Base-by-base conservation (phyloP, 2,113 vertebrate species). In the Poeciliopsis turrubarensis region DNA sequence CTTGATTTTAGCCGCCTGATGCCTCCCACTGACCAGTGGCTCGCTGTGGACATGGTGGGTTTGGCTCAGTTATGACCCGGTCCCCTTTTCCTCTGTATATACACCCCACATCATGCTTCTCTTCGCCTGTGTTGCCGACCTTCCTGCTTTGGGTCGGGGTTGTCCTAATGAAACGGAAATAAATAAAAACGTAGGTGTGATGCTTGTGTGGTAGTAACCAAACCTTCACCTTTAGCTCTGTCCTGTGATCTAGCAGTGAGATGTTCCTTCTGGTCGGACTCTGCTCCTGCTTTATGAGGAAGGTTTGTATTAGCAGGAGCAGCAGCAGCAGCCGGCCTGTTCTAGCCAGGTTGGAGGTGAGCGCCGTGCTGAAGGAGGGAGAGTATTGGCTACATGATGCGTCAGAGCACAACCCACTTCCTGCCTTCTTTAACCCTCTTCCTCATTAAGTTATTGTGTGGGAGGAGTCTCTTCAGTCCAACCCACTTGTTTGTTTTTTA, bases 371-470 rank as follows among this genome's bases (percentile, higher is more conserved):
- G 77, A 80, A 75, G 27, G 68, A 63, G 14, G 19, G 84, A 83
- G 79, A 85, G 79, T 39, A 65, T 85, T 27, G 6, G 82, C 77
- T 13, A 73, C 86, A 74, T 82, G 63, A 70, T 10, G 32, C 47
- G 51, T 72, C 54, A 19, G 84, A 89, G 89, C 89, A 87, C 85
- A 82, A 84, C 80, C 73, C 66, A 69, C 73, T 70, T 64, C 60
- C 69, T 67, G 37, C 65, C 37, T 73, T 72, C 81, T 65, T 75
- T 70, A 70, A 78, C 79, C 86, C 77, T 63, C 73, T 75, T 88
- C 75, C 74, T 94, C 89, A 85, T 95, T 97, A 97, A 97, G 93
- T 98, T 97, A 97, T 97, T 97, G 87, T 89, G 89, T 91, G 90
- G 92, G 95, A 94, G 94, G 88, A 95, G 92, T 93, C 95, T 94